These are phyloP conservation scores for Chloropsis hardwickii DNA, from an alignment of 2,113 vertebrate species.

Conservation along the genomic window DNA sequence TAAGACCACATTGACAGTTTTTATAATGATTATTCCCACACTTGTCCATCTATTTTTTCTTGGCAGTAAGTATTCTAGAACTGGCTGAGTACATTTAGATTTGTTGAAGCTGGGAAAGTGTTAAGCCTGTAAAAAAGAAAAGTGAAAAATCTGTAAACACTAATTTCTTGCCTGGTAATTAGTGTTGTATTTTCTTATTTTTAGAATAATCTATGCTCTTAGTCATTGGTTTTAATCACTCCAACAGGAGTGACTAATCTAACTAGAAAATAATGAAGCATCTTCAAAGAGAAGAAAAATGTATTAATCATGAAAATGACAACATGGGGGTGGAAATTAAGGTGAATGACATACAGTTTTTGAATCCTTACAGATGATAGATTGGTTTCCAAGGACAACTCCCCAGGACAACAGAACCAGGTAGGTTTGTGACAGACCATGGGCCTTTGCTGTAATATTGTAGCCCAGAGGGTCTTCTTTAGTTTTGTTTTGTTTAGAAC, in stretches of 20 bases:
- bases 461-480: background rate
- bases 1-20: background rate
- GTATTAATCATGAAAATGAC: background rate
- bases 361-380: background rate
- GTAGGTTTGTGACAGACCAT: background rate
- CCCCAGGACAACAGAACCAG: background rate
- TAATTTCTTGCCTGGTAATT: constrained; percentile 39
- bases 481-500: background rate
- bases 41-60: background rate
- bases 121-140: background rate
- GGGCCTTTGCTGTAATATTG: background rate
- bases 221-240: constrained; percentile 57
- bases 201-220: constrained; percentile 48
- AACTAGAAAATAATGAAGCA: constrained; percentile 12
- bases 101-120: constrained; percentile 6
- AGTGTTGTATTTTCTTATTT: constrained; percentile 51
- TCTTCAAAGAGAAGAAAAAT: background rate
- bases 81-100: background rate
- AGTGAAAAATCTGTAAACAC: background rate
- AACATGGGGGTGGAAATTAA: background rate
- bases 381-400: background rate
- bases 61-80: background rate
- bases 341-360: background rate
- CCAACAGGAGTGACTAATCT: constrained; percentile 35
- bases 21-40: background rate